Evolutionary conservation across 2,113 vertebrate genomes (phyloP).

Genomic region (Lepus europaeus): DNA sequence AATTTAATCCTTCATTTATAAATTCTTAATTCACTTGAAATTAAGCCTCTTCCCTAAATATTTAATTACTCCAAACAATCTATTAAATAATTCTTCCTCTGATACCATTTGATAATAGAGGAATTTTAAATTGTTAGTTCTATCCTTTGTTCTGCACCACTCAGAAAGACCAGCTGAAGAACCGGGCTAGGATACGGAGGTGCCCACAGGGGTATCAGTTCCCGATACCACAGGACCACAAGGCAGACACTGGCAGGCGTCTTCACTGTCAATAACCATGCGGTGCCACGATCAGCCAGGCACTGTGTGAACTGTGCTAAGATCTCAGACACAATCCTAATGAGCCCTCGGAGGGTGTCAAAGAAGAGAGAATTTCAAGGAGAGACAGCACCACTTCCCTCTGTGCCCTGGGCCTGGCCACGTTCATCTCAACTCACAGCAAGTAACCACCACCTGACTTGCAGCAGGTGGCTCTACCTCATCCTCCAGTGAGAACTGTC

Average conservation of each 20-base stretch:
- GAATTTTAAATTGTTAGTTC: background rate
- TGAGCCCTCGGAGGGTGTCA: background rate
- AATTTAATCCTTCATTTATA: background rate
- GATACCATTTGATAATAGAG: background rate
- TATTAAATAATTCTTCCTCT: conserved; percentile 11
- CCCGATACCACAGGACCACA: background rate
- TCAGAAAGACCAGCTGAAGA: conserved; percentile 4
- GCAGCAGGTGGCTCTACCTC: background rate
- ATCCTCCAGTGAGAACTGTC: background rate
- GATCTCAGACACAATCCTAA: background rate
- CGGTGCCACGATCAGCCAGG: background rate
- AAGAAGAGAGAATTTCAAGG: background rate
- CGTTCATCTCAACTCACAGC: background rate
- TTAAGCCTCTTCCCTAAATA: background rate
- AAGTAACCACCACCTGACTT: background rate
- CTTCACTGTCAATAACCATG: background rate
- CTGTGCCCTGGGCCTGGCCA: background rate
- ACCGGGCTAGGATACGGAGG: background rate
- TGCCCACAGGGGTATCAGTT: background rate
- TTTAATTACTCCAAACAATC: background rate
- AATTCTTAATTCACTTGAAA: background rate
- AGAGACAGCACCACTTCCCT: background rate
- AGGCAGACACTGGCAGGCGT: background rate
- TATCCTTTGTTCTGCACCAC: background rate
- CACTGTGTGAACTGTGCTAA: background rate